A percentile compares a stretch with the other conserved stretches of the same genome.
phyloP scores from a whole-genome alignment of 2,797 vertebrate genomes.

The Mormyrops attenuatus region DNA sequence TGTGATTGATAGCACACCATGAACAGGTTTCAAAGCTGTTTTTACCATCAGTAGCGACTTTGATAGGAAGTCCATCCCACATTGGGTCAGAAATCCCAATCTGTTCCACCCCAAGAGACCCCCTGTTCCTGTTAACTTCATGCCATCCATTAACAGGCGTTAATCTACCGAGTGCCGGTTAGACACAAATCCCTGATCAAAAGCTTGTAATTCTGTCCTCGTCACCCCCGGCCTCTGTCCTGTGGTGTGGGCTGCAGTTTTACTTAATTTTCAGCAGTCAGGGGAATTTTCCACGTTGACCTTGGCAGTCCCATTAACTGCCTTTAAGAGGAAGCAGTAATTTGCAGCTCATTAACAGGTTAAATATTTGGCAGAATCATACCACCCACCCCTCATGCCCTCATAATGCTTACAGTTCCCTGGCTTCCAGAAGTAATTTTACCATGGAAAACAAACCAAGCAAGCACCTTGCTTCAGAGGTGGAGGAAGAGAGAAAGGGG shows the following conservation, averaged over 20 bases:
- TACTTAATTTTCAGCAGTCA: constrained; percentile 13
- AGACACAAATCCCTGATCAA: constrained; percentile 19
- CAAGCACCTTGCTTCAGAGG: background rate
- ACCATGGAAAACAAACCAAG: background rate
- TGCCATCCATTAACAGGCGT: constrained; percentile 16
- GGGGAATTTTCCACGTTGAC: background rate
- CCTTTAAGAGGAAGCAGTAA: background rate
- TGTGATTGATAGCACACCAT: background rate
- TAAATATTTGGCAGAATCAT: background rate
- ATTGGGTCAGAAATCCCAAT: background rate
- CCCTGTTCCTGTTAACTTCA: background rate
- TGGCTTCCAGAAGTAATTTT: background rate
- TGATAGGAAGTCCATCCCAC: background rate
- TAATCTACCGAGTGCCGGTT: constrained; percentile 16
- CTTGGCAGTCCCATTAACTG: background rate
- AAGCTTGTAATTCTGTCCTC: constrained; percentile 19
- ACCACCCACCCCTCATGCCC: background rate
- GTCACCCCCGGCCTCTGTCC: background rate
- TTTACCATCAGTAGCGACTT: background rate
- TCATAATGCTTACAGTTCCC: background rate
- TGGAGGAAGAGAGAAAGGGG: background rate
- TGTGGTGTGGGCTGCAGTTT: constrained; percentile 6
- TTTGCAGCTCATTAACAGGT: background rate
- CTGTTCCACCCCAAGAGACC: background rate
- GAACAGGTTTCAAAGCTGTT: background rate